Evolutionary conservation across 30 jellyfish, hydroid and myxozoan genomes (phyloP).

Genomic region (Turritopsis dohrnii): DNA sequence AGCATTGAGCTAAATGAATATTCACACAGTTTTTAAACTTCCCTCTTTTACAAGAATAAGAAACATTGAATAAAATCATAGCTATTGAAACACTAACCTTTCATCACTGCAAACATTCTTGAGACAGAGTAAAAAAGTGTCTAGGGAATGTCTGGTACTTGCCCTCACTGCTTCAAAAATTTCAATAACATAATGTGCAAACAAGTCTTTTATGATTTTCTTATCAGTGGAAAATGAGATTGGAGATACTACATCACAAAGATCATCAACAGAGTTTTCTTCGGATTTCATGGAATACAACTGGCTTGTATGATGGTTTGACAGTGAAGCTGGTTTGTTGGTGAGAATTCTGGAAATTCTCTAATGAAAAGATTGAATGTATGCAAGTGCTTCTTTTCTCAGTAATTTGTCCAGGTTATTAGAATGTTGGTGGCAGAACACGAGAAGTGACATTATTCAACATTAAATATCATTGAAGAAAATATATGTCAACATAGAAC

Average conservation of each 20-base stretch:
- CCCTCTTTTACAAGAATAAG: neutral
- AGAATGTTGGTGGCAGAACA: too few relatives aligned
- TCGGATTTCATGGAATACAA: neutral
- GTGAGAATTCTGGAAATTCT: neutral
- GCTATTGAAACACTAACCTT: neutral
- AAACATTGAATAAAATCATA: too few relatives aligned
- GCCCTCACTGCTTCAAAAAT: constrained; percentile 6
- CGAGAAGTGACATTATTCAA: too few relatives aligned
- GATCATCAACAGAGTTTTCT: neutral
- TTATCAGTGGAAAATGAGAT: constrained; percentile 10
- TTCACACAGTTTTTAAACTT: neutral
- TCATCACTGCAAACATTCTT: neutral
- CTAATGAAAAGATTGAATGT: too few relatives aligned
- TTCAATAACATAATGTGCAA: constrained; percentile 2
- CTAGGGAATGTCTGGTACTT: constrained; percentile 8
- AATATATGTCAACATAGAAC: too few relatives aligned
- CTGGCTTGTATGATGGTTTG: neutral
- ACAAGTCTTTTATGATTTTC: constrained; percentile 7
- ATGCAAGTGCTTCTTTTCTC: neutral
- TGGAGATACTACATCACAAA: neutral
- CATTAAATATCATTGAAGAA: too few relatives aligned
- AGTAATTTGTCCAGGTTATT: too few relatives aligned
- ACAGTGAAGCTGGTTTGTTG: neutral
- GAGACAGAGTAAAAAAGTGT: neutral
- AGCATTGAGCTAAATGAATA: neutral